Base-by-base conservation (phyloP, 1,140 invertebrate species). In the Mizuhopecten yessoensis region DNA sequence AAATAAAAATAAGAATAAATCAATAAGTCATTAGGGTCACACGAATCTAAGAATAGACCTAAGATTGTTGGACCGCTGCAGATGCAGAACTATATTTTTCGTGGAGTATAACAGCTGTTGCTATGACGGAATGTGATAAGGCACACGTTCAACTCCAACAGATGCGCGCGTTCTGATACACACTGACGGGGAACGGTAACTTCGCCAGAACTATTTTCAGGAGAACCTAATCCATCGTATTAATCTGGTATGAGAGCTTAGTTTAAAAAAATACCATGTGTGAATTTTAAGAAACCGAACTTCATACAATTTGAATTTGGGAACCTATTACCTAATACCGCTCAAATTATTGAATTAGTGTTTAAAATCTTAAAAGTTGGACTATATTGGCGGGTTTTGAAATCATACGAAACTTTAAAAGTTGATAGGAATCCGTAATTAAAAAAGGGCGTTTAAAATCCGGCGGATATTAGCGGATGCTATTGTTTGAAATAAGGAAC, bases 91-190 rank as follows among this genome's bases (percentile, higher is more conserved):
- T 75, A 75, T 75, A 29, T 75, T 75, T 75, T 75, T 75, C 1
- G 57, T 29, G 57, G 57, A 75, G 57, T 29, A 1, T 75, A 75
- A 29, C 57, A 75, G 57, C 57, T 75, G 57, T 75, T 75, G 57
- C 57, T 75, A n/a, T 75, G 57, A 75, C 57, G 57, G 57, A 75
- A 75, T 75, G 57, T 75, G 57, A 75, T 75, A 75, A 75, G 57
- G 57, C n/a, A 75, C n/a, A 75, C 57, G 3, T 75, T 75, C 57
- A 75, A 75, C 57, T 75, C 57, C 11, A 75, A 75, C 57, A 75
- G 57, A 75, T 75, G 57, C 57, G 57, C 57, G 57, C 57, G n/a
- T 75, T 75, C 23, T 29, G 29, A 75, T 75, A 75, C 57, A 75
- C 57, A 75, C 57, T 75, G 57, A n/a, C n/a, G 57, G 57, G 57